phyloP scores from a whole-genome alignment of 64 coral and sea anemone species.

The Exaiptasia diaphana region DNA sequence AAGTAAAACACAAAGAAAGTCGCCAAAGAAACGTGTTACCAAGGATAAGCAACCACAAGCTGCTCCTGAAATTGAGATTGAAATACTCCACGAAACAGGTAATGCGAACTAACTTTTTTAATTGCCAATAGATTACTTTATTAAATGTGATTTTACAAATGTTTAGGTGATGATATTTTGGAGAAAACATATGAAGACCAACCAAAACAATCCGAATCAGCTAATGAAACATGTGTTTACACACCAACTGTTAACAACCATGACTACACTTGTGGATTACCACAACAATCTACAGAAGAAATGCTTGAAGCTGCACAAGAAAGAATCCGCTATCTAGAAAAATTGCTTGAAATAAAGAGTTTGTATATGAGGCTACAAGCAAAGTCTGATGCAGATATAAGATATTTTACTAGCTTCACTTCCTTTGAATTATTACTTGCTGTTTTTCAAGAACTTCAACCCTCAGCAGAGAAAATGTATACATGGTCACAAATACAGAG shows the following conservation, averaged over 20 bases:
- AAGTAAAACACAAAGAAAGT: not conserved
- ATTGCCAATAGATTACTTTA: not conserved
- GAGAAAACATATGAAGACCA: not conserved
- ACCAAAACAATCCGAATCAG: not conserved
- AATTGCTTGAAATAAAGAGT: slow-evolving; percentile 2
- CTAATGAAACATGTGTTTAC: not conserved
- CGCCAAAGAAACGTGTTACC: not conserved
- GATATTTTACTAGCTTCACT: slow-evolving; percentile 30
- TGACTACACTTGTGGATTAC: slow-evolving; percentile 21
- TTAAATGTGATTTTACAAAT: not conserved
- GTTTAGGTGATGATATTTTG: not conserved
- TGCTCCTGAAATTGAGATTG: not conserved
- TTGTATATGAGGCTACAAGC: slow-evolving; percentile 11
- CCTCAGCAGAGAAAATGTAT: slow-evolving; percentile 46
- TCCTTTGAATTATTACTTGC: slow-evolving; percentile 36
- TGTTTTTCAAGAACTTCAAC: slow-evolving; percentile 15
- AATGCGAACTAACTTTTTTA: not conserved
- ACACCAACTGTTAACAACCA: slow-evolving; percentile 23
- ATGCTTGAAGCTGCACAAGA: slow-evolving; percentile 24
- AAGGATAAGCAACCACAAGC: not conserved
- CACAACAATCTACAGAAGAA: not conserved
- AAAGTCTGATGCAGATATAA: slow-evolving; percentile 3
- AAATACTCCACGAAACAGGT: not conserved
- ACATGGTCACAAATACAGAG: slow-evolving; percentile 19
- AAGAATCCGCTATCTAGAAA: slow-evolving; percentile 31